These are phyloP conservation scores for Oncorhynchus keta DNA, from an alignment of 2,113 vertebrate genomes.

Conservation along the genomic window DNA sequence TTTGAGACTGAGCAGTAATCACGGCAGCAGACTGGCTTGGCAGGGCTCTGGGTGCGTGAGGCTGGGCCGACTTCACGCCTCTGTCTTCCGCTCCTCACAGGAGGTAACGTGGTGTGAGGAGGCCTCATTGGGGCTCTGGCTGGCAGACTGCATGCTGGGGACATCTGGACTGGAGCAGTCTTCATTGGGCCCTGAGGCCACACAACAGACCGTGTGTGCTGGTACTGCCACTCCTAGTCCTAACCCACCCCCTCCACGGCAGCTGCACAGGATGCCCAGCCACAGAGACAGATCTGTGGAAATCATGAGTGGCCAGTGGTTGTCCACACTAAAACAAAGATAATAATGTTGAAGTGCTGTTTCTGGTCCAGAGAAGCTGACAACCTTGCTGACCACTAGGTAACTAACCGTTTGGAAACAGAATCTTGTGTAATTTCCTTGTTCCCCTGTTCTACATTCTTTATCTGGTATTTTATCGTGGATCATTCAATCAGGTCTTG, in stretches of 20 bases:
- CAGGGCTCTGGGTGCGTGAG: not conserved
- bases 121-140: not conserved
- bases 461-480: too few species aligned
- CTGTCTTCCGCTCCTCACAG: not conserved
- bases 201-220: not conserved
- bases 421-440: too few species aligned
- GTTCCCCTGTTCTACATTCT: too few species aligned
- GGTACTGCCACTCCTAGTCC: too few species aligned
- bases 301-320: not conserved
- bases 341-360: not conserved
- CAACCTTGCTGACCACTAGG: too few species aligned
- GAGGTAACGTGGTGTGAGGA: not conserved
- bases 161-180: not conserved
- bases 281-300: not conserved
- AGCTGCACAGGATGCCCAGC: not conserved
- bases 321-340: not conserved
- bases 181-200: not conserved
- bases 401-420: too few species aligned
- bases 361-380: not conserved
- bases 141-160: slow-evolving; percentile 3
- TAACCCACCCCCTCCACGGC: not conserved
- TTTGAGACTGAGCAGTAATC: not conserved
- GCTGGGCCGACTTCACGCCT: not conserved
- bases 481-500: too few species aligned
- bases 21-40: not conserved